phyloP scores from a whole-genome alignment of 2,888 invertebrate species.

The Sarcophaga rosellei region DNA sequence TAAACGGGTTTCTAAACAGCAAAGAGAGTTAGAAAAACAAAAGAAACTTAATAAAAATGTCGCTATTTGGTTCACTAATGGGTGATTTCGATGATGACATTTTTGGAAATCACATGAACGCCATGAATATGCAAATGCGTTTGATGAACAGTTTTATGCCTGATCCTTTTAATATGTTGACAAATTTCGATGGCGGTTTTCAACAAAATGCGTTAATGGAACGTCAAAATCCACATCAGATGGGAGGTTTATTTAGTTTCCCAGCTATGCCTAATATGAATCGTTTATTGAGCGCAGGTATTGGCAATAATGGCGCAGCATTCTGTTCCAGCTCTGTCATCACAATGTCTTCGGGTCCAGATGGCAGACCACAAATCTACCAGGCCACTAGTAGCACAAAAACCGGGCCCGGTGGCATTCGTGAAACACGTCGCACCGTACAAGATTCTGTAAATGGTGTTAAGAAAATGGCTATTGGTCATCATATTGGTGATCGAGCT shows the following conservation, averaged over 20 bases:
- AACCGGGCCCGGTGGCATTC: no score
- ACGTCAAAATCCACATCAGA: constrained; percentile 71
- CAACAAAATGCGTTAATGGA: constrained; percentile 79
- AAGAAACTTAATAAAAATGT: constrained; percentile 82
- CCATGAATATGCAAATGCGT: constrained; percentile 84
- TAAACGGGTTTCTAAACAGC: no score
- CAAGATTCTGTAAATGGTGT: no score
- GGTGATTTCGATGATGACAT: constrained; percentile 92
- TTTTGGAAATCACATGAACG: constrained; percentile 83
- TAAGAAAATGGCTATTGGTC: no score
- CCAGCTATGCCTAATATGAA: constrained; percentile 85
- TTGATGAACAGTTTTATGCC: constrained; percentile 84
- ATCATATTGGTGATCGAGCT: no score
- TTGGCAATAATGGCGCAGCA: constrained; percentile 82
- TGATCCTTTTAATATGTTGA: constrained; percentile 87
- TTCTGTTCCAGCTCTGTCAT: no score
- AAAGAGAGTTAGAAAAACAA: neutral
- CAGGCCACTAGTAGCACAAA: no score
- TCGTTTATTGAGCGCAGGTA: constrained; percentile 83
- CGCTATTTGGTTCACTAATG: constrained; percentile 85
- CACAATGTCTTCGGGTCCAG: no score
- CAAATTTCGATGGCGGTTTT: no score
- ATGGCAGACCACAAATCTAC: no score
- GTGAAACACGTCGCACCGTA: no score
- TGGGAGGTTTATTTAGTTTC: constrained; percentile 84